A percentile compares a stretch with the other conserved stretches of the same genome.
phyloP scores from a whole-genome alignment of 2,888 invertebrate genomes.

The Plemyria rubiginata region DNA sequence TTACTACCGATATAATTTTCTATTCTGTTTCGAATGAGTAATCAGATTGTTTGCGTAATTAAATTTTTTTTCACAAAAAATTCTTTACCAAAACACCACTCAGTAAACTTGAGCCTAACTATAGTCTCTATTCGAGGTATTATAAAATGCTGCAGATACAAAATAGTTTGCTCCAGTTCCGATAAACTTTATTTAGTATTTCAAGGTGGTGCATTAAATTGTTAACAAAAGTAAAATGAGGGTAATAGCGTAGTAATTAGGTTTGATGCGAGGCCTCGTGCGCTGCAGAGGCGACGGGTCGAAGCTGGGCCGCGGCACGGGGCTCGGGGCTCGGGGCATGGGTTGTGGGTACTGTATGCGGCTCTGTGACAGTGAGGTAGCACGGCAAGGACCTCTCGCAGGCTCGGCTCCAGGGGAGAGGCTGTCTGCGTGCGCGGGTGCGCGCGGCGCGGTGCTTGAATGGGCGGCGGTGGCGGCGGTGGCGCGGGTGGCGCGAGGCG shows the following conservation, averaged over 20 bases:
- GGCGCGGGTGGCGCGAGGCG: constrained; percentile 61
- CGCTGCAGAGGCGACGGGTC: constrained; percentile 16
- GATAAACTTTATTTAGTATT: constrained; percentile 4
- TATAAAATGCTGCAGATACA: background rate
- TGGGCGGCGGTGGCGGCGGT: constrained; percentile 52
- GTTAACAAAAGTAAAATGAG: constrained; percentile 24
- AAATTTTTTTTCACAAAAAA: background rate
- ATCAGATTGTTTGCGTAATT: constrained; percentile 9
- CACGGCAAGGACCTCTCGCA: constrained; percentile 54
- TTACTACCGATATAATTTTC: constrained; percentile 22
- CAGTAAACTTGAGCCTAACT: too few relatives aligned
- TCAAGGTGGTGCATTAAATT: constrained; percentile 13
- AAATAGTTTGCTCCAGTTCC: constrained; percentile 21
- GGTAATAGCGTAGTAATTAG: constrained; percentile 21
- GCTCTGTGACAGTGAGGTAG: constrained; percentile 24
- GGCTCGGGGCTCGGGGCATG: constrained; percentile 6
- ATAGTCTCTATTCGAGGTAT: background rate
- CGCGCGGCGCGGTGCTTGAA: constrained; percentile 53
- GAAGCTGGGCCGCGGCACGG: constrained; percentile 4
- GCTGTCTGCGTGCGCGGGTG: constrained; percentile 48
- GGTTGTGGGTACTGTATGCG: constrained; percentile 9
- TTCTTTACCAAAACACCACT: too few relatives aligned
- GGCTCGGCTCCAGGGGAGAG: constrained; percentile 50
- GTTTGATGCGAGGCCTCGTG: constrained; percentile 17
- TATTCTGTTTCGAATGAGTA: constrained; percentile 10